phyloP scores from a whole-genome alignment of 2,113 vertebrate genomes.

The Pholis gunnellus region DNA sequence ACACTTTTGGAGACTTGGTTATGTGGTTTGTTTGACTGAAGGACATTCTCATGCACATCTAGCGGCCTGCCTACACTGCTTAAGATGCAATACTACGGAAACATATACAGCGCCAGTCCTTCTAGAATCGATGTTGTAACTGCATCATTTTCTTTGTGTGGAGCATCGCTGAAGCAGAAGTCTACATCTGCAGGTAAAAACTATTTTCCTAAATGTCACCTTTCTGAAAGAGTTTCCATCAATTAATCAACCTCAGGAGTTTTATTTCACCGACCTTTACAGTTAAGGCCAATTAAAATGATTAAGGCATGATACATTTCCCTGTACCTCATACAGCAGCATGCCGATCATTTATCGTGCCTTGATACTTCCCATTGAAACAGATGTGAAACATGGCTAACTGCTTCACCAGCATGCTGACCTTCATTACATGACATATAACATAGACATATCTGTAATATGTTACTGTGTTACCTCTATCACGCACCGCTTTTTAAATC shows the following conservation, averaged over 20 bases:
- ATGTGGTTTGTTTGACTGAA: constrained; percentile 32
- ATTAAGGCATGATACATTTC: constrained; percentile 55
- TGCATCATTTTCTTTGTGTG: background rate
- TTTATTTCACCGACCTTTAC: constrained; percentile 64
- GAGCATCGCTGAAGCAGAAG: background rate
- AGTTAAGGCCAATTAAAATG: constrained; percentile 65
- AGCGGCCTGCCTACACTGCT: background rate
- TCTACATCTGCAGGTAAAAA: constrained; percentile 22
- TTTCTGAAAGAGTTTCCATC: constrained; percentile 39
- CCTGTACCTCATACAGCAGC: constrained; percentile 28
- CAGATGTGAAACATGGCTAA: constrained; percentile 36
- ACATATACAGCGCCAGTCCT: background rate
- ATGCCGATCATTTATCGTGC: constrained; percentile 36
- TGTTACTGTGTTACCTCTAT: background rate
- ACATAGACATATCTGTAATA: constrained; percentile 15
- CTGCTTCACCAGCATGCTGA: constrained; percentile 15
- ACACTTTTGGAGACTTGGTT: constrained; percentile 37
- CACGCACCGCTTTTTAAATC: background rate
- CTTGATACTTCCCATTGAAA: constrained; percentile 41
- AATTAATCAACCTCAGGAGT: constrained; percentile 49
- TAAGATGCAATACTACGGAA: background rate
- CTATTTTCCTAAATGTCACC: constrained; percentile 55
- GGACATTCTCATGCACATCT: background rate
- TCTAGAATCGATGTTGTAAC: background rate
- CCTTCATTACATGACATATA: constrained; percentile 4